Base-by-base conservation (phyloP, 1,140 invertebrate genomes). In the Temnothorax longispinosus region DNA sequence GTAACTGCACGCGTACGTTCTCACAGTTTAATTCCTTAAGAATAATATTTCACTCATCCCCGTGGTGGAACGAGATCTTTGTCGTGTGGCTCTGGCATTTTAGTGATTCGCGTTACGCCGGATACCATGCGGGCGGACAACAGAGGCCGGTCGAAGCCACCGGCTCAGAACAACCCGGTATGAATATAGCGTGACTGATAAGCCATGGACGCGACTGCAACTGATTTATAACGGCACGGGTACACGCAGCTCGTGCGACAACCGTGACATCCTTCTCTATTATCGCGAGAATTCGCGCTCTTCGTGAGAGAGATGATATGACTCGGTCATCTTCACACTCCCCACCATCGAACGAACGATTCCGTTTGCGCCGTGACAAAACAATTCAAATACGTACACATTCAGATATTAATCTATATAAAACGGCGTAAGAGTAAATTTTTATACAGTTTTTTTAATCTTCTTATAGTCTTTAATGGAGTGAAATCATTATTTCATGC, bases 161-260 rank as follows among this genome's bases (percentile, higher is more conserved):
- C 54, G 64, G 50, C 58, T 89, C 78, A 85, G 88, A 89, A 85
- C 62, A 58, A 85, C 52, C 67, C 32, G 32, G 74, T 89, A 91
- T 91, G 90, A 89, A 91, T 91, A 89, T 88, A 56, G 88, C 88
- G 85, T 91, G 90, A 91, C 90, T 86, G 90, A 91, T 91, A 91
- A 91, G 88, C 81, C 76, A 86, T 80, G 88, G 72, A 71, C 21
- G 76, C 69, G 67, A 58, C 84, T 50, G 65, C 56, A 32, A 64
- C 67, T 87, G 86, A 91, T 91, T 91, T 91, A 91, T 91, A 82
- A 76, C 86, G 47, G 56, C 38, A 18, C 64, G 75, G 72, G 38
- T 80, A 82, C 60, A 89, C 71, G 82, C 74, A 80, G 41, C 75
- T 82, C 41, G 74, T 32, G 35, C 69, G 80, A 77, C 69, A 60